Conservation (phyloP, 2,797 vertebrate species). For the Chlorospingus semifuscus region DNA sequence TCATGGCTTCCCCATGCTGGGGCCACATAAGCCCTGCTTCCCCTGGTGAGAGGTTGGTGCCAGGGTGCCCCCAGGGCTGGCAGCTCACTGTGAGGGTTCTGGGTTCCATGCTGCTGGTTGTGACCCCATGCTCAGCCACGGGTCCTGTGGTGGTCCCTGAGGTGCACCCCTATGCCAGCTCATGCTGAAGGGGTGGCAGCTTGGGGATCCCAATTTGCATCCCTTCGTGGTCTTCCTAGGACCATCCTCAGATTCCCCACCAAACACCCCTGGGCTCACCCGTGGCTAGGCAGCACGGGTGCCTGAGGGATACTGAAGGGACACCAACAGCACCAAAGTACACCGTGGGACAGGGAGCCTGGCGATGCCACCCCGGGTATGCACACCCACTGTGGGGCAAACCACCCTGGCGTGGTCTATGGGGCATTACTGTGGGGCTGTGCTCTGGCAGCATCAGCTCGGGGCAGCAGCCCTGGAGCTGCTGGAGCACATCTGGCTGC, state of each 20-base stretch:
- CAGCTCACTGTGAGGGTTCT: not conserved
- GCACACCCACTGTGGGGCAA: rapidly evolving
- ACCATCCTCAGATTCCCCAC: not conserved
- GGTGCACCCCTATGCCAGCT: rapidly evolving
- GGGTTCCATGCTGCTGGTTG: not conserved
- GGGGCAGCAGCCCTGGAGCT: not conserved
- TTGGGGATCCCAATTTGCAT: not conserved
- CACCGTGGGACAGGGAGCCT: not conserved
- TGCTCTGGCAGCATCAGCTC: no score
- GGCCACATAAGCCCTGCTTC: not conserved
- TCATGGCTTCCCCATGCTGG: not conserved
- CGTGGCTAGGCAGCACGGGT: not conserved
- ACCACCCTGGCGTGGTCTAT: not conserved
- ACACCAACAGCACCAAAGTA: not conserved
- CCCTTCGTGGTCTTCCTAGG: not conserved
- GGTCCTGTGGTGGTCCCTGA: not conserved
- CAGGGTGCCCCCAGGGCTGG: not conserved
- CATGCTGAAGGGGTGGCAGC: not conserved
- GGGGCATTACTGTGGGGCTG: not conserved
- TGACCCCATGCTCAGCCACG: rapidly evolving
- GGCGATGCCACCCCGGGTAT: rapidly evolving
- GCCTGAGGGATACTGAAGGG: not conserved
- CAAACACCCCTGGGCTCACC: rapidly evolving
- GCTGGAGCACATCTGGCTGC: slow-evolving; percentile 10
- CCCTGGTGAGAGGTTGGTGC: no score